Base-by-base conservation (phyloP, 2,888 invertebrate genomes). In the Halictus quadricinctus region DNA sequence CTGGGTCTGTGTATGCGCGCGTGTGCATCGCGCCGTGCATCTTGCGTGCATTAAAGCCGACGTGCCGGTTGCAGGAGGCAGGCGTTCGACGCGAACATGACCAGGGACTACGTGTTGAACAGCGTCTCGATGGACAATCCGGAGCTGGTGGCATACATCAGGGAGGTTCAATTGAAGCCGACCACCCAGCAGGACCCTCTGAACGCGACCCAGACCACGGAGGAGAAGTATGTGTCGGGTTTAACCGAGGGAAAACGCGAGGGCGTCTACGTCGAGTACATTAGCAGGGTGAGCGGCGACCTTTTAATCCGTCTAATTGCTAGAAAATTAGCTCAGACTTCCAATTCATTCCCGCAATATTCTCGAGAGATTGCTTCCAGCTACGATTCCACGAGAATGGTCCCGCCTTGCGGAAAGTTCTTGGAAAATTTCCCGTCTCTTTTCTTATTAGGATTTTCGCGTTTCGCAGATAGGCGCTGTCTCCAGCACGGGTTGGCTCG, bases 71-170 rank as follows among this genome's bases (percentile, higher is more conserved):
- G 29, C 89, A 94, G 94, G 87, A 92, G 94, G 80, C 97, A 97
- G 93, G 97, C 97, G 94, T 97, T 97, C 95, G 96, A 97, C 60
- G 95, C 97, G 88, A 97, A 97, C 95, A 97, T 97, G 97, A 97
- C 97, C 75, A 96, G 96, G 88, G 97, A 97, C 94, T 96, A 97
- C 94, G 97, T 97, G 93, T 95, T 97, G 89, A 95, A 96, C 54
- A 96, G 96, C 92, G 97, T 97, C 85, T 95, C 96, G 21, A 97
- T 97, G 95, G 97, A 97, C 93, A 97, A 97, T 91, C 96, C 97
- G 2, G 96, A 96, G 90, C 95, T 98, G 85, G 96, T 97, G 88
- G 96, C 96, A 80, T 97, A 97, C 94, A 97, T 98, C 89, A 95
- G 97, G 46, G 96, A 97, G 93, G 96, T 97, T 90, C 97, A 97